Evolutionary conservation across 2,797 vertebrate genomes (phyloP), one percentile per base, ranked within the genome.

Genomic region (Cirrhinus mrigala): DNA sequence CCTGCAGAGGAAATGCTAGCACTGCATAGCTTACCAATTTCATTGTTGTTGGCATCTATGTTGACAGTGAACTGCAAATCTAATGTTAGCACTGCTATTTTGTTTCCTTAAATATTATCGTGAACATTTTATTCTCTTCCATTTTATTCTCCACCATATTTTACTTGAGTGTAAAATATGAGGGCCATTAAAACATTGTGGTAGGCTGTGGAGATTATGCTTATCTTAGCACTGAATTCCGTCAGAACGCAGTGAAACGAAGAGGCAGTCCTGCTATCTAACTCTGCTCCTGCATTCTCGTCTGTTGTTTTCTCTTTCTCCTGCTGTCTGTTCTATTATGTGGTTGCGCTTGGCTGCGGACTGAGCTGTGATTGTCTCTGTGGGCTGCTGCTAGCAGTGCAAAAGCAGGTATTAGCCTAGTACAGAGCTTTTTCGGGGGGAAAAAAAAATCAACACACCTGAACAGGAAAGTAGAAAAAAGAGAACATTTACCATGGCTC

Each of bases 331-430:
- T 76, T 82, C 68, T 79, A 83, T 77, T 79, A 33, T 66, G 56
- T 40, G 33, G 66, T 64, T 79, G 58, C 56, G 74, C 82, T 77
- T 79, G 85, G 69, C 58, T 79, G 81, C 68, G 22, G 66, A 83
- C 81, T 64, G 24, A 79, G 75, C 66, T 83, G 75, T 83, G 69
- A 78, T 82, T 74, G 85, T 83, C 81, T 87, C 81, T 48, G 75
- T 3, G 82, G 82, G 62, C n/a, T 69, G 60, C 24, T 46, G 62
- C 79, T 77, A 69, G 73, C 20, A 4, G 24, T 44, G 74, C n/a
- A 62, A 46, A 77, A 27, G 62, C 33, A 66, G 76, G 76, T 79
- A 83, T 74, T 69, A 86, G 44, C 64, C 37, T 60, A 78, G 64
- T 66, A n/a, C 50, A 70, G 80, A 27, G n/a, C 80, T 70, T 22